Evolutionary conservation across 1,140 invertebrate species (phyloP).

Genomic region (Sesamia nonagrioides): DNA sequence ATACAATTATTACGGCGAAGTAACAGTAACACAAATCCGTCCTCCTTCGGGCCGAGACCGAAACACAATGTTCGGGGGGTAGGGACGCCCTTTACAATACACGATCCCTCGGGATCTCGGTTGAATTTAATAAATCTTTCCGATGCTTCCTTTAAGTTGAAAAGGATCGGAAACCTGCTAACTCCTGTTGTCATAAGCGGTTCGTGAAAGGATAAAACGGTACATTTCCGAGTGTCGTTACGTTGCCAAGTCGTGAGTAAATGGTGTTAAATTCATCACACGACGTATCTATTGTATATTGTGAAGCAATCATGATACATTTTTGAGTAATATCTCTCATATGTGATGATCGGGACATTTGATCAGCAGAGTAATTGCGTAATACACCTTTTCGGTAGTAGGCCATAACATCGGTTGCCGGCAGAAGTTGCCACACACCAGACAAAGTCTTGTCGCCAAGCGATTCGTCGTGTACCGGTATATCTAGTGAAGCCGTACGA

Average conservation of each 20-base stretch:
- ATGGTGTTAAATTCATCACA: slow-evolving; percentile 28
- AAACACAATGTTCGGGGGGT: background rate
- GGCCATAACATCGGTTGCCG: no score
- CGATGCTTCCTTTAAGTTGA: slow-evolving; percentile 47
- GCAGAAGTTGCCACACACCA: no score
- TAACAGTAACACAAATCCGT: slow-evolving; percentile 28
- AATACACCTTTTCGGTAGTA: no score
- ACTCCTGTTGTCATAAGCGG: slow-evolving; percentile 53
- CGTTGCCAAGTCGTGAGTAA: slow-evolving; percentile 30
- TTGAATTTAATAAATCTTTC: slow-evolving; percentile 61
- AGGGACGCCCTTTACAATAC: slow-evolving; percentile 41
- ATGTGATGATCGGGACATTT: slow-evolving; percentile 37
- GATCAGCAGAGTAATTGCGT: no score
- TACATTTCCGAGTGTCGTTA: slow-evolving; percentile 51
- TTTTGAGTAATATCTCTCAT: slow-evolving; percentile 39
- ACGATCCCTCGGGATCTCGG: slow-evolving; percentile 31
- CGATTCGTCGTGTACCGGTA: background rate
- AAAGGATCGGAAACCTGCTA: slow-evolving; percentile 41
- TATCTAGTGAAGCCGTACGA: no score
- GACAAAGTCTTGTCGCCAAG: no score
- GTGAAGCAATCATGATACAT: slow-evolving; percentile 27
- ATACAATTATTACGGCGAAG: slow-evolving; percentile 30
- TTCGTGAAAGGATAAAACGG: slow-evolving; percentile 50
- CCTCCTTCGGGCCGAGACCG: background rate
- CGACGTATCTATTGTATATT: slow-evolving; percentile 25